A percentile compares a stretch with the other conserved stretches of the same genome.
These are phyloP conservation scores for Notothenia rossii DNA, from an alignment of 2,113 vertebrate genomes.

Conservation along the genomic window DNA sequence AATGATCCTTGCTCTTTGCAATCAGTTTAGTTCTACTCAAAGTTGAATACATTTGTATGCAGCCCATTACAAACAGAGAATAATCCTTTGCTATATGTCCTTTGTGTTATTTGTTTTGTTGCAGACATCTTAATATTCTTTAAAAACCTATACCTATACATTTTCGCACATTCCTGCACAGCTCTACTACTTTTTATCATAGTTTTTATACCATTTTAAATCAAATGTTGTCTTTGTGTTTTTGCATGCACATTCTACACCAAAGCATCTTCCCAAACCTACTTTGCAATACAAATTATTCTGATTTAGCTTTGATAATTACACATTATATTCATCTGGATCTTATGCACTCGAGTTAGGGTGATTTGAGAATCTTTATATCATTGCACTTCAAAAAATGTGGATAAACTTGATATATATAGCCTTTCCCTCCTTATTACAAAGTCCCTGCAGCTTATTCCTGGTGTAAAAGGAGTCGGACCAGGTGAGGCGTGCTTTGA, in stretches of 20 bases:
- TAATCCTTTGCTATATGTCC: background rate
- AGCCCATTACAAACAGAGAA: background rate
- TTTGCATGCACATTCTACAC: no score
- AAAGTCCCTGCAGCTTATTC: constrained; percentile 36
- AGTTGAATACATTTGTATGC: background rate
- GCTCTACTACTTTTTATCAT: no score
- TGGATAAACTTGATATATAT: constrained; percentile 11
- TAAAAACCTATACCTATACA: no score
- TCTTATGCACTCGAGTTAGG: background rate
- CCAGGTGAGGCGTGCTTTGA: constrained; percentile 79
- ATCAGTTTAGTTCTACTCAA: background rate
- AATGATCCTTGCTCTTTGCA: background rate
- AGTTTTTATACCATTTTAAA: no score
- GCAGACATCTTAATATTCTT: no score
- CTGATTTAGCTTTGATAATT: no score
- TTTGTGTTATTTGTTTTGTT: no score
- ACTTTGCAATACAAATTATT: no score
- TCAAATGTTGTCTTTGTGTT: no score
- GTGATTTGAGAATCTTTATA: background rate
- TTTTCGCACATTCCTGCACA: no score
- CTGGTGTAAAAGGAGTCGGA: constrained; percentile 54
- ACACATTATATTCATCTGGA: background rate
- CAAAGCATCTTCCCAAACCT: no score
- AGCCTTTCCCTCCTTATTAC: constrained; percentile 13
- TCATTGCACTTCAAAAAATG: background rate